Base-by-base conservation (phyloP, 1,140 invertebrate genomes). In the Ceratina australensis region DNA sequence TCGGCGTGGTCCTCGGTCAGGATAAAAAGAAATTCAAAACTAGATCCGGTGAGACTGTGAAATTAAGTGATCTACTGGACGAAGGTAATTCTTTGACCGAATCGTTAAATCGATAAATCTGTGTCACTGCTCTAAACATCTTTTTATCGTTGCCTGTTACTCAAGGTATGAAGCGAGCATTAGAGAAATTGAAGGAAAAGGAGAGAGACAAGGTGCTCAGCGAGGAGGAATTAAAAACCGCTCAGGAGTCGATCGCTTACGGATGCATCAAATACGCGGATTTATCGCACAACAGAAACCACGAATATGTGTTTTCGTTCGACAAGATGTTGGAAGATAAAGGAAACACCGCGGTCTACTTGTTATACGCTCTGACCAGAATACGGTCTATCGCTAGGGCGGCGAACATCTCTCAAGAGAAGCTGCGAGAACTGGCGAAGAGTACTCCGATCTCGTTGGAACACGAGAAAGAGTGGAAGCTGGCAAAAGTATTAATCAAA, bases 1-100 rank as follows among this genome's bases (percentile, higher is more conserved):
- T 99, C 92, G 99, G 99, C 24, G 97, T 99, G 12, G 99, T 99
- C 0, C 93, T 99, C 0, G 99, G 99, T 20, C 98, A 99, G 93
- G 98, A 99, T 93, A 98, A 97, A 90, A 99, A 99, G 90, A 99
- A 99, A 91, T 99, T 99, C 88, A 99, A 99, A 93, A 99, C 99
- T 0, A 94, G 99, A 69, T 99, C 98, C 47, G 98, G 99, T 8
- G 98, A 99, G 82, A 99, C 98, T 10, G 95, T 99, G 0, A 95
- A 97, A 81, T 92, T 99, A 0, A 93, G 94, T 13, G 97, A 99
- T 84, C 93, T 99, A n/a, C 92, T 99, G 8, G 96, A 99, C 88
- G 99, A 99, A 94, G 99, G 96, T 93, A 89, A 84, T 72, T 16
- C 56, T 66, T 52, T 54, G 47, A 8, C 7, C 47, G 15, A 49